A percentile compares a stretch with the other conserved stretches of the same genome.
These are phyloP conservation scores for Spodoptera litura DNA, from an alignment of 1,140 invertebrate species.

Conservation along the genomic window DNA sequence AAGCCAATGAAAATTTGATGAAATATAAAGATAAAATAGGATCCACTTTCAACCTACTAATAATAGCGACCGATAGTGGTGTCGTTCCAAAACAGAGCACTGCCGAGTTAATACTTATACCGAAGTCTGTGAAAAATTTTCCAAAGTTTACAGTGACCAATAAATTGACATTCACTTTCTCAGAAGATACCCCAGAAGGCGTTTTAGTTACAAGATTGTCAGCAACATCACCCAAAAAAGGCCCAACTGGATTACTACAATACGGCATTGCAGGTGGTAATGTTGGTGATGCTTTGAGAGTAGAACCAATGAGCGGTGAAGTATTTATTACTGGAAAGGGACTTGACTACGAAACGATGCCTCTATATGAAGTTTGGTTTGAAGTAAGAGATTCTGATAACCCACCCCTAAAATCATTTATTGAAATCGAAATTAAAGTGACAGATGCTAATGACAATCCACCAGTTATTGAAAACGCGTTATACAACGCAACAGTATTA, in stretches of 20 bases:
- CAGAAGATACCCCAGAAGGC: slow-evolving; percentile 92
- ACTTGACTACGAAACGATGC: slow-evolving; percentile 95
- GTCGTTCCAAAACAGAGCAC: slow-evolving; percentile 87
- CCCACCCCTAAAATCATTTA: slow-evolving; percentile 91
- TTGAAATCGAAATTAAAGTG: slow-evolving; percentile 93
- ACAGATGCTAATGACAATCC: slow-evolving; percentile 97
- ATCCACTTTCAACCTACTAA: slow-evolving; percentile 90
- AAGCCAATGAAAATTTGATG: slow-evolving; percentile 87
- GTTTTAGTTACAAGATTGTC: slow-evolving; percentile 90
- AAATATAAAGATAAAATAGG: slow-evolving; percentile 78
- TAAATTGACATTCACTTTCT: slow-evolving; percentile 90
- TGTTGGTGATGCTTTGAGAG: slow-evolving; percentile 93
- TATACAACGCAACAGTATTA: slow-evolving; percentile 94
- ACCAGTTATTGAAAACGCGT: slow-evolving; percentile 91
- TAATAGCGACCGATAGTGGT: slow-evolving; percentile 91
- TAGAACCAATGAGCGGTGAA: slow-evolving; percentile 93
- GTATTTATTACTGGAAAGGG: slow-evolving; percentile 91
- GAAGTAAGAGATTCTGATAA: slow-evolving; percentile 95
- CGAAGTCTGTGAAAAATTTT: slow-evolving; percentile 91
- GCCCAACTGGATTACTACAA: slow-evolving; percentile 88
- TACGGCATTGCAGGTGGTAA: slow-evolving; percentile 97
- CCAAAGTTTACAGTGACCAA: slow-evolving; percentile 90
- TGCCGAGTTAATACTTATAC: slow-evolving; percentile 89
- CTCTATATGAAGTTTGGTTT: slow-evolving; percentile 96
- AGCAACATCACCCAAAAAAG: slow-evolving; percentile 91